Conservation (phyloP, 2,888 invertebrate species). For the Prosopocoilus inquinatus region DNA sequence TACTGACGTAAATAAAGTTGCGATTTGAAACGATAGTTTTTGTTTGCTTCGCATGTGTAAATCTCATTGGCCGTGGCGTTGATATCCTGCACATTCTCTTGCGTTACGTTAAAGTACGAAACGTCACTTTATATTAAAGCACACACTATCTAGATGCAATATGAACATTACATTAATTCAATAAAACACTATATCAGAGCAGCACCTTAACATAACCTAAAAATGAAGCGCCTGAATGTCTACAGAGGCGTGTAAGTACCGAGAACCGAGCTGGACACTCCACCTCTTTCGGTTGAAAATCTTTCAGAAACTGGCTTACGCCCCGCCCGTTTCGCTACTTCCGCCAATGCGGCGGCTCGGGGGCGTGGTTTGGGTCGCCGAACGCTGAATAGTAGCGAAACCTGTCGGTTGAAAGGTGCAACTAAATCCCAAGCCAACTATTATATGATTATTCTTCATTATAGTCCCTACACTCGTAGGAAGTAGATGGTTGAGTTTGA, state of each 20-base stretch:
- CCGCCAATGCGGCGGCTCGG: constrained; percentile 35
- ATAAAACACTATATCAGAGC: constrained; percentile 19
- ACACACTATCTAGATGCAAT: background rate
- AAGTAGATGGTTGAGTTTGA: constrained; percentile 50
- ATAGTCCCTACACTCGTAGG: constrained; percentile 54
- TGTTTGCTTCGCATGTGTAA: no score
- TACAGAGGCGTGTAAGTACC: constrained; percentile 39
- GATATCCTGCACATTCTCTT: no score
- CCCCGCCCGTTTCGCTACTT: constrained; percentile 24
- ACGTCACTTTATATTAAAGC: no score
- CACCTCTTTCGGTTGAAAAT: constrained; percentile 31
- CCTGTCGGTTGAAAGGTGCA: constrained; percentile 46
- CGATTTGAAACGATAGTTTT: no score
- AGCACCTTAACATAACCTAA: constrained; percentile 45
- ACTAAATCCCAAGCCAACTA: constrained; percentile 50
- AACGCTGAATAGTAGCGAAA: constrained; percentile 48
- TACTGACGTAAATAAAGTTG: no score
- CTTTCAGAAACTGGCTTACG: constrained; percentile 37
- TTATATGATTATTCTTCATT: constrained; percentile 56
- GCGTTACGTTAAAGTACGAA: no score
- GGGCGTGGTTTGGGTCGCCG: constrained; percentile 33
- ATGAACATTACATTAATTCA: constrained; percentile 13
- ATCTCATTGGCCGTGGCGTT: no score
- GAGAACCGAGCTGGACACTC: constrained; percentile 27
- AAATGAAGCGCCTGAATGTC: constrained; percentile 50